These are phyloP conservation scores for Stenolophus ochropezus DNA, from an alignment of 2,888 invertebrate species.

Conservation along the genomic window DNA sequence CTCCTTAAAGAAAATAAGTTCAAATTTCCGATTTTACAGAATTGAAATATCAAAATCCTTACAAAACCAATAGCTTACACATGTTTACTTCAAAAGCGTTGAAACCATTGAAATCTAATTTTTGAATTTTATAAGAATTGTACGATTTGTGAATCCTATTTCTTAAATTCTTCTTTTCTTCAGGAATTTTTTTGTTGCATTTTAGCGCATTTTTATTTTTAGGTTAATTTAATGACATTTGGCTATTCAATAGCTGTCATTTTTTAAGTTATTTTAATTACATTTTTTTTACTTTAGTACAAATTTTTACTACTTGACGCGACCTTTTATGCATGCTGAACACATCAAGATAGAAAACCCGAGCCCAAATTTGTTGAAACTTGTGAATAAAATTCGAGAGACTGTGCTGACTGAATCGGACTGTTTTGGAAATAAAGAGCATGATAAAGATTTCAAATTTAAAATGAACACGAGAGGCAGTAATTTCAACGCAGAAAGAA, in stretches of 20 bases:
- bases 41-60: no score
- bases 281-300: conserved; percentile 18
- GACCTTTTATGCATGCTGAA: conserved; percentile 1
- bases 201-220: no score
- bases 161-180: no score
- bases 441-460: neutral
- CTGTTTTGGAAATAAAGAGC: neutral
- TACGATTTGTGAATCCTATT: no score
- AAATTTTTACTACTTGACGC: conserved; percentile 21
- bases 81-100: no score
- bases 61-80: no score
- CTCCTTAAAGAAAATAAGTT: no score
- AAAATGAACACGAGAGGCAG: neutral
- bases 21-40: no score
- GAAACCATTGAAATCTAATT: no score
- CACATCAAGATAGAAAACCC: conserved; percentile 9
- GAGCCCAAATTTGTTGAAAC: neutral
- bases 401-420: conserved; percentile 10
- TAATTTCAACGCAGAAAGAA: conserved; percentile 2
- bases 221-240: no score
- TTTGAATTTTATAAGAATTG: no score
- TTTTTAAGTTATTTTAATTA: neutral
- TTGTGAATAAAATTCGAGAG: conserved; percentile 6
- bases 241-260: neutral
- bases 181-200: no score